phyloP scores from a whole-genome alignment of 1,140 invertebrate species.

The Cyclargus thomasi region DNA sequence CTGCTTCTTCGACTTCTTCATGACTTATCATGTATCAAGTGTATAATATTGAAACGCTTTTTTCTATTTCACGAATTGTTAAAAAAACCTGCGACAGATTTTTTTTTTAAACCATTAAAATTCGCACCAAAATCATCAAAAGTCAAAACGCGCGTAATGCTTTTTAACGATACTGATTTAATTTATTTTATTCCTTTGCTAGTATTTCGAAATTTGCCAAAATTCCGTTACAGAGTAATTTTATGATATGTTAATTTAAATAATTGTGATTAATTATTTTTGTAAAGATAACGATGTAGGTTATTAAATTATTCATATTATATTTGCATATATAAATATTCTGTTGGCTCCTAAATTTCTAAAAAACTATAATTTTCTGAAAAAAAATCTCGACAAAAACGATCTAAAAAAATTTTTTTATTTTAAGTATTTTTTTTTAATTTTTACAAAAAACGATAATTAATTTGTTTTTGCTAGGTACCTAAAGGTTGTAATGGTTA shows the following conservation, averaged over 20 bases:
- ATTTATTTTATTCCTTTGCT: not conserved
- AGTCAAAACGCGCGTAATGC: not conserved
- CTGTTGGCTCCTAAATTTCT: not conserved
- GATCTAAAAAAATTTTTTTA: too few species aligned
- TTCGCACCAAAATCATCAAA: not conserved
- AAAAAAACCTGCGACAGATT: too few species aligned
- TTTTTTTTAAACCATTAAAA: too few species aligned
- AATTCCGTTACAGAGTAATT: not conserved
- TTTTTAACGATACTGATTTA: not conserved
- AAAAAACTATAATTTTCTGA: not conserved
- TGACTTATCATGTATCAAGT: too few species aligned
- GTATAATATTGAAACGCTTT: too few species aligned
- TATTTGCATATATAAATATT: not conserved
- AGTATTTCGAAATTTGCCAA: not conserved
- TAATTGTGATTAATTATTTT: not conserved
- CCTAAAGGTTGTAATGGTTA: not conserved
- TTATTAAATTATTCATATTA: not conserved
- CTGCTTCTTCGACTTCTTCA: too few species aligned
- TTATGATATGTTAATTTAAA: not conserved
- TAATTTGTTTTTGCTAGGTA: not conserved
- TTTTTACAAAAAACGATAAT: not conserved
- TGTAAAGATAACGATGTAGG: not conserved
- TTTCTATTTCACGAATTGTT: too few species aligned
- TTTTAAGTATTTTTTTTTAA: too few species aligned
- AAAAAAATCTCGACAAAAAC: too few species aligned